Percentiles rank a stretch among this genome's conserved stretches.
Conservation (phyloP, 2,113 vertebrate species). For the Nothocercus julius region DNA sequence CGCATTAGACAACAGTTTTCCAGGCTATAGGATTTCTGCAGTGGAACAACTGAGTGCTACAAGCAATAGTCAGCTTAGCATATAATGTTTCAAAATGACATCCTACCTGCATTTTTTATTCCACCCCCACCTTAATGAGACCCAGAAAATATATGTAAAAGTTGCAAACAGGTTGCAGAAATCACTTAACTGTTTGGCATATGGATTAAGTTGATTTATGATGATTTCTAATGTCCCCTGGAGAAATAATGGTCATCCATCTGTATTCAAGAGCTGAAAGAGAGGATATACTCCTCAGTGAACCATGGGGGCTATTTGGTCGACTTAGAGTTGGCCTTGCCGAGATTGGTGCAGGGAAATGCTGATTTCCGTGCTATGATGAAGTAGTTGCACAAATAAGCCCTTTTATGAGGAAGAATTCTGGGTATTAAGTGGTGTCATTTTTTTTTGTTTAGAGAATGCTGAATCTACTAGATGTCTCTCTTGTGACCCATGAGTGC, state of each 20-base stretch:
- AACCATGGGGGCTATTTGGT: neutral
- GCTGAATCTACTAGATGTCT: neutral
- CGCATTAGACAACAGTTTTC: neutral
- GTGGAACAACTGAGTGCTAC: neutral
- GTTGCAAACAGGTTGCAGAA: neutral
- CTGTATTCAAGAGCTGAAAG: neutral
- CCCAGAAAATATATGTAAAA: neutral
- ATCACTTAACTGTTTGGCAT: neutral
- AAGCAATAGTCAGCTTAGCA: neutral
- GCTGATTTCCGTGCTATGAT: neutral
- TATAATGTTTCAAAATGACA: neutral
- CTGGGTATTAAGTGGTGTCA: neutral
- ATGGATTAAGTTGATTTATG: neutral
- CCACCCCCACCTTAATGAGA: neutral
- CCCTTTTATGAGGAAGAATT: neutral
- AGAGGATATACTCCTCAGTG: neutral
- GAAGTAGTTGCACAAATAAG: neutral
- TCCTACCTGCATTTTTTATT: neutral
- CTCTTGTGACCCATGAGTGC: neutral
- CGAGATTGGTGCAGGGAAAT: neutral
- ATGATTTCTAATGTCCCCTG: neutral
- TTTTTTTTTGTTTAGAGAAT: neutral
- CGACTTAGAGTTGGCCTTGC: neutral
- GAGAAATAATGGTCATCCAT: fast-evolving
- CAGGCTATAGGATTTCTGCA: neutral